Conservation (phyloP, 2,888 invertebrate species). For the Apoda limacodes region DNA sequence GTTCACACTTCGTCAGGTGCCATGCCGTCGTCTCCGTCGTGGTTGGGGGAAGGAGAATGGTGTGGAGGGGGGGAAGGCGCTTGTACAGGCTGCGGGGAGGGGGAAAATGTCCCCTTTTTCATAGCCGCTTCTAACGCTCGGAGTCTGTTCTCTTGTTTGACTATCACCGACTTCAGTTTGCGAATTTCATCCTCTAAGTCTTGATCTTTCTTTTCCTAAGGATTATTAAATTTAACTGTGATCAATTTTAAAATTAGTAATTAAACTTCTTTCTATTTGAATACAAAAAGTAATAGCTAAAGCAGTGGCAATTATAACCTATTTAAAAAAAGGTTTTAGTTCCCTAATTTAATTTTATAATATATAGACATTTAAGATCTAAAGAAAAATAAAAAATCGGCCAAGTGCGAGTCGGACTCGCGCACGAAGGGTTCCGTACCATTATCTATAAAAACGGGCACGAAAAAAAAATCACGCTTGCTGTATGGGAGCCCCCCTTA, state of each 20-base stretch:
- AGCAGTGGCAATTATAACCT: no score
- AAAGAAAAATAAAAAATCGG: no score
- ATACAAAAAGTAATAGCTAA: no score
- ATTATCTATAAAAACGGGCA: no score
- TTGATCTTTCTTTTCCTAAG: constrained; percentile 84
- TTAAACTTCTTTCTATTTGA: no score
- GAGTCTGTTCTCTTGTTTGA: constrained; percentile 92
- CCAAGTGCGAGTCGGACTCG: no score
- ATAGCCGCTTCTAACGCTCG: constrained; percentile 73
- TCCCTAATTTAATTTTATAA: not conserved
- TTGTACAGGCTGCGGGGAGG: constrained; percentile 26
- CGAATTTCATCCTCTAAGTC: constrained; percentile 91
- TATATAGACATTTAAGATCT: no score
- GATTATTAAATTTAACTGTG: no score
- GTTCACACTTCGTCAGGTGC: constrained; percentile 72
- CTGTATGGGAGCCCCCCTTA: no score
- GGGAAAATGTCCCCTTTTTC: constrained; percentile 33
- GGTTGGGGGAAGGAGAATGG: constrained; percentile 30
- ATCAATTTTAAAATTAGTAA: no score
- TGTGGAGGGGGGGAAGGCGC: constrained; percentile 40
- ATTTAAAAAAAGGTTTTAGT: not conserved
- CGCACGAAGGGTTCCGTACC: no score
- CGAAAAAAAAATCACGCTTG: no score
- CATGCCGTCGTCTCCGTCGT: constrained; percentile 46
- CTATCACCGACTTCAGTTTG: constrained; percentile 92